Percentiles rank a stretch among this genome's conserved stretches.
Evolutionary conservation across 2,113 vertebrate genomes (phyloP).

Genomic region (Chaetodon trifascialis): DNA sequence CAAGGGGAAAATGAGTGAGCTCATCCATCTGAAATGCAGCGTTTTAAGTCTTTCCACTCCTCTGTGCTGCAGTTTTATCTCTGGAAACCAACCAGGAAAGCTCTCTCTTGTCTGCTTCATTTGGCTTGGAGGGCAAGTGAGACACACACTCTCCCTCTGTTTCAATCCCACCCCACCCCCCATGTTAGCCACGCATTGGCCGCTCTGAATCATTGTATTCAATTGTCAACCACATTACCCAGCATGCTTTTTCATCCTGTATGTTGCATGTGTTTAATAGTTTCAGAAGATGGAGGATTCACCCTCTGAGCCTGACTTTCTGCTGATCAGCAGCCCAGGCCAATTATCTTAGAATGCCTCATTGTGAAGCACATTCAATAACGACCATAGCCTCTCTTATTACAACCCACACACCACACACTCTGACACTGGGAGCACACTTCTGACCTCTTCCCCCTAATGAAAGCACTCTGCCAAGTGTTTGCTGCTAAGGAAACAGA

Average conservation of each 20-base stretch:
- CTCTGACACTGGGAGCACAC: slow-evolving; percentile 38
- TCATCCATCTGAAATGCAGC: slow-evolving; percentile 55
- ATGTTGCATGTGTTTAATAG: slow-evolving; percentile 36
- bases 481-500: slow-evolving; percentile 31
- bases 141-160: slow-evolving; percentile 2
- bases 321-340: slow-evolving; percentile 63
- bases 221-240: slow-evolving; percentile 45
- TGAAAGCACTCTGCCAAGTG: slow-evolving; percentile 48
- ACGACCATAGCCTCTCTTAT: slow-evolving; percentile 23
- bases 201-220: slow-evolving; percentile 27
- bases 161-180: slow-evolving; percentile 1
- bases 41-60: slow-evolving; percentile 68
- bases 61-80: slow-evolving; percentile 70
- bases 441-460: slow-evolving; percentile 56
- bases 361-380: slow-evolving; percentile 71
- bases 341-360: slow-evolving; percentile 72
- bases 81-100: slow-evolving; percentile 72
- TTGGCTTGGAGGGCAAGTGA: slow-evolving; percentile 29
- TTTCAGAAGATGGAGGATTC: not conserved
- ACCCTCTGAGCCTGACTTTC: slow-evolving; percentile 44
- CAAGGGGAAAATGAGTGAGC: slow-evolving; percentile 66
- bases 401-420: slow-evolving; percentile 45
- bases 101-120: slow-evolving; percentile 54
- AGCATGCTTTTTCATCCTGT: slow-evolving; percentile 13
- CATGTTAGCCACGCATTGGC: slow-evolving; percentile 20